A percentile compares a stretch with the other conserved stretches of the same genome.
phyloP scores from a whole-genome alignment of 2,113 vertebrate species.

The Crotalus tigris region DNA sequence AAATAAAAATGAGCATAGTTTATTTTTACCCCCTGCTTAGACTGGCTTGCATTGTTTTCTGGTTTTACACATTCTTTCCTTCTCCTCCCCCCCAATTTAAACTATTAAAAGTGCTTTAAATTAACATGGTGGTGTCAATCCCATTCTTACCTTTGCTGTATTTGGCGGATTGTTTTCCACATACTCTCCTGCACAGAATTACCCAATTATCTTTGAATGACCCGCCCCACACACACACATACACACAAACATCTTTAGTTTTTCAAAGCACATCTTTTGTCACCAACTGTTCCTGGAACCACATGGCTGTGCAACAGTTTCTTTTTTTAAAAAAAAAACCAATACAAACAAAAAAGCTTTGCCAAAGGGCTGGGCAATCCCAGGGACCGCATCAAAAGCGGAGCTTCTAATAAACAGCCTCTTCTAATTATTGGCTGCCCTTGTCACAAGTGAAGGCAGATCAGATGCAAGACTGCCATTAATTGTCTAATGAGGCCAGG shows the following conservation, averaged over 20 bases:
- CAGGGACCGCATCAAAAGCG: slow-evolving; percentile 74
- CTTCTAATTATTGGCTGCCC: slow-evolving; percentile 85
- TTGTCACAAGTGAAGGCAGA: slow-evolving; percentile 81
- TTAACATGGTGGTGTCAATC: slow-evolving; percentile 53
- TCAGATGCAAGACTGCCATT: slow-evolving; percentile 76
- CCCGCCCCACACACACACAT: too few species aligned
- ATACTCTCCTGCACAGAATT: slow-evolving; percentile 65
- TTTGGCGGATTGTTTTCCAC: slow-evolving; percentile 59
- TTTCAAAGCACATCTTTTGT: slow-evolving; percentile 72
- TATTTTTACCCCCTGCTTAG: background rate
- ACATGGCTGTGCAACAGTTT: slow-evolving; percentile 64
- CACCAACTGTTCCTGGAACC: slow-evolving; percentile 73
- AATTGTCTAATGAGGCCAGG: slow-evolving; percentile 85
- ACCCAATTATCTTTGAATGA: slow-evolving; percentile 72
- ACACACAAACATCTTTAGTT: background rate
- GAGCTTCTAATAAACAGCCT: slow-evolving; percentile 78
- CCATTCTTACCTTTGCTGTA: slow-evolving; percentile 35
- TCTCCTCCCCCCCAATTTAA: background rate
- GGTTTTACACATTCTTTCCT: background rate
- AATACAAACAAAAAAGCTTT: slow-evolving; percentile 76
- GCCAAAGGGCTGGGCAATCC: slow-evolving; percentile 66
- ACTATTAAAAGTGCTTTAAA: slow-evolving; percentile 32
- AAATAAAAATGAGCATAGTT: background rate
- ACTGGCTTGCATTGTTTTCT: background rate
- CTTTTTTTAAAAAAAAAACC: background rate